Base-by-base conservation (phyloP, 2,888 invertebrate genomes). In the Pristionchus entomophagus region DNA sequence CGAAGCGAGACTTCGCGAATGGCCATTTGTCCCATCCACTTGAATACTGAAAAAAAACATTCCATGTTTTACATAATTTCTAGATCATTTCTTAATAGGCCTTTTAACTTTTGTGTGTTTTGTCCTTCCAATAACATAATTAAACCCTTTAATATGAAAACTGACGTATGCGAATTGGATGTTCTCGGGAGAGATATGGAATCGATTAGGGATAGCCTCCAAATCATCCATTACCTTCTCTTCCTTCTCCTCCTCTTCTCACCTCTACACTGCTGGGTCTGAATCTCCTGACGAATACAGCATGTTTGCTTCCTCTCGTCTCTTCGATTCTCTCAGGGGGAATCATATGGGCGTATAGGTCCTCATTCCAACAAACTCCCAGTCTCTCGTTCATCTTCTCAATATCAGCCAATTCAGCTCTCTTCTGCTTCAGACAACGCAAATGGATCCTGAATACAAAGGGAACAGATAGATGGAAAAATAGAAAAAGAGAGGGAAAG, bases 221-320 rank as follows among this genome's bases (percentile, higher is more conserved):
- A n/a, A 77, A 35, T n/a, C n/a, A 22, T 32, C 5, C 14, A 49
- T 77, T 19, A 17, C 38, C 17, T 35, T 45, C 62, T 78, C 56
- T 86, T 73, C 51, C 87, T 88, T 19, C 88, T 87, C 29, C 41
- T 4, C 17, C 19, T 10, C 59, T n/a, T 22, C 65, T 69, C 14
- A 91, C 77, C 10, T 88, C 89, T 10, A 91, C 83, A 83, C 59
- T n/a, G 32, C 51, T 17, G 85, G 85, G 14, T 89, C 90, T 10
- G 83, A 83, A 83, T 83, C 83, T 59, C 22, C 83, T 45, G 10
- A 83, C 45, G 45, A 83, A 83, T n/a, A 83, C 45, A 41, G 83
- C 83, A 0, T 83, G 49, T 62, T 83, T 41, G 10, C 62, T 49
- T 56, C 29, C 65, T 14, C 19, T 45, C 4, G 26, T 41, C 32